Evolutionary conservation across 2,888 invertebrate genomes (phyloP), one percentile per base, ranked within the genome.

Genomic region (Neuroscelio doddi): DNA sequence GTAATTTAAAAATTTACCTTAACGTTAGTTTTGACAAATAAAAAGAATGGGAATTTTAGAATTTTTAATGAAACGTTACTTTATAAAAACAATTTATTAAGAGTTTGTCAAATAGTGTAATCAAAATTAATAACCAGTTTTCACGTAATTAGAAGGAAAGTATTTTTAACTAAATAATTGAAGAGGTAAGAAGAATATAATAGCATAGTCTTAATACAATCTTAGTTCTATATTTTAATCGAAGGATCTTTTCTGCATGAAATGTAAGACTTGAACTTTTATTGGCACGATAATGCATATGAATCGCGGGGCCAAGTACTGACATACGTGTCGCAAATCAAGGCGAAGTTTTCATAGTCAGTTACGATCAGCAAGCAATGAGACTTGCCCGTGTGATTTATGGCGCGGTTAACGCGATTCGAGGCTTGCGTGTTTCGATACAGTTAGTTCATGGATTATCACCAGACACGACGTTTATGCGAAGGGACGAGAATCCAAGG

Each of bases 381-480:
- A 21, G 58, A 55, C 59, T 64, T 52, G 34, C 24, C 55, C 38
- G 29, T 29, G 51, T 69, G 69, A 73, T 72, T 73, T 73, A 73
- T 71, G 44, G 27, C 32, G 42, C 38, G 47, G 42, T 38, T 61
- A 65, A 67, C 68, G 53, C 51, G 51, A 61, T 50, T 46, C 52
- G 39, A 49, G 63, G 45, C 41, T 72, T 62, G 72, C 73, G 58
- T 72, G 73, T 44, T 57, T 49, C 52, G 42, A 29, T 52, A 70
- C 69, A 68, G 69, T 73, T 72, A 69, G 62, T 69, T 47, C 63
- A 45, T 47, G 58, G 55, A 70, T 67, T 67, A 70, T 70, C 68
- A 44, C 62, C 51, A 55, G 45, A 62, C 55, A 64, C 58, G 58
- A 55, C 64, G 62, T 68, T 68, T 59, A 57, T 47, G 58, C 53